Percentiles rank a stretch among this genome's conserved stretches.
These are phyloP conservation scores for Arvicanthis niloticus DNA, from an alignment of 2,113 vertebrate genomes.

Conservation along the genomic window DNA sequence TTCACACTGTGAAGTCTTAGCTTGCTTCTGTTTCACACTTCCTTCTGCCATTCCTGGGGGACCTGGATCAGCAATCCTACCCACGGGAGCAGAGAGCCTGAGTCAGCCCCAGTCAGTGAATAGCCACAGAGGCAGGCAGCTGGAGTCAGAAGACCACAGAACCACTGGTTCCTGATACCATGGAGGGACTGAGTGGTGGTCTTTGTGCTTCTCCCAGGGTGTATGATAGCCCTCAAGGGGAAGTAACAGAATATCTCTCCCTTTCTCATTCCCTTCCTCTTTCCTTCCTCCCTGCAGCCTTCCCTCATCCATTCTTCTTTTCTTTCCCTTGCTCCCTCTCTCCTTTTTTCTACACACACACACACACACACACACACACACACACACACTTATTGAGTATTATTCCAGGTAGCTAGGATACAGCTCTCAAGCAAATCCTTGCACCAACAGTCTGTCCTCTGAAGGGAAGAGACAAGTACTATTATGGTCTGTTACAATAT, in stretches of 20 bases:
- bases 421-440: neutral
- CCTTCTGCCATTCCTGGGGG: neutral
- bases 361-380: neutral
- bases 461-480: neutral
- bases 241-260: neutral
- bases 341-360: neutral
- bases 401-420: neutral
- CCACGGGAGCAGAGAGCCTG: no score
- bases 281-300: neutral
- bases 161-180: rapidly evolving
- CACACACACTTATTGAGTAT: neutral
- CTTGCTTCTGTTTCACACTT: neutral
- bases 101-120: rapidly evolving
- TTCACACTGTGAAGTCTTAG: neutral
- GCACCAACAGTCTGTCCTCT: neutral
- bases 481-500: no score
- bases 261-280: no score
- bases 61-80: neutral
- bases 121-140: rapidly evolving
- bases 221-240: neutral
- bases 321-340: rapidly evolving
- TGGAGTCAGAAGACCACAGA: neutral
- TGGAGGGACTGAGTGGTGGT: neutral
- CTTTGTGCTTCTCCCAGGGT: neutral
- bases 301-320: neutral